Base-by-base conservation (phyloP, 2,797 vertebrate genomes). In the Momotus momota region DNA sequence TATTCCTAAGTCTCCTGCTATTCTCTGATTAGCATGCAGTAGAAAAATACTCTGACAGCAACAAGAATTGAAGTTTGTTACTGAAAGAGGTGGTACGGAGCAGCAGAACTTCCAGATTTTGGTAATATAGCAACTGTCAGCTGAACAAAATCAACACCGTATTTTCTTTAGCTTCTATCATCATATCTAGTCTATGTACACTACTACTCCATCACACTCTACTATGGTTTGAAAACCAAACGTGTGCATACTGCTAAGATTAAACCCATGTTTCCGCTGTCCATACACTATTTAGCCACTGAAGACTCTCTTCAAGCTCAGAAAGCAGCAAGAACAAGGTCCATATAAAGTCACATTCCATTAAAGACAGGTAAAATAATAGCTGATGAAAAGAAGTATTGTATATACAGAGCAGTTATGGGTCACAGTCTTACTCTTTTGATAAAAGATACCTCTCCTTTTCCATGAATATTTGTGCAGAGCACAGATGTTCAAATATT, bases 371-470 rank as follows among this genome's bases (percentile, higher is more conserved):
- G 9, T 67, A 74, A 94, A 94, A 58, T 7, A 90, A 45, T 8
- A 62, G 5, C 22, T 31, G 31, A 66, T 6, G 2, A 45, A 89
- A 93, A 55, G 11, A 67, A 83, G 21, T 40, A 55, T 9, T 2
- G 2, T 3, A 18, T 14, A 49, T 16, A 35, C 2, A 8, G 1
- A 65, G 35, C 12, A 70, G 13, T 64, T 57, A 65, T 0, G 21
- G 40, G 45, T 7, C 35, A 62, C 16, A 12, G 20, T 58, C 89
- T 61, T 60, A 43, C 20, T 72, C 8, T 26, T 67, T 40, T 29
- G 25, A 69, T 41, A 90, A 75, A 71, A 45, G 5, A 55, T 18
- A 69, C 7, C 20, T 72, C 69, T 26, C 33, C 6, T 31, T 70
- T 79, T 70, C 38, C 31, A 27, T 11, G 25, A 38, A 52, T 54